phyloP scores from a whole-genome alignment of 2,113 vertebrate genomes.

The Micronycteris hirsuta region DNA sequence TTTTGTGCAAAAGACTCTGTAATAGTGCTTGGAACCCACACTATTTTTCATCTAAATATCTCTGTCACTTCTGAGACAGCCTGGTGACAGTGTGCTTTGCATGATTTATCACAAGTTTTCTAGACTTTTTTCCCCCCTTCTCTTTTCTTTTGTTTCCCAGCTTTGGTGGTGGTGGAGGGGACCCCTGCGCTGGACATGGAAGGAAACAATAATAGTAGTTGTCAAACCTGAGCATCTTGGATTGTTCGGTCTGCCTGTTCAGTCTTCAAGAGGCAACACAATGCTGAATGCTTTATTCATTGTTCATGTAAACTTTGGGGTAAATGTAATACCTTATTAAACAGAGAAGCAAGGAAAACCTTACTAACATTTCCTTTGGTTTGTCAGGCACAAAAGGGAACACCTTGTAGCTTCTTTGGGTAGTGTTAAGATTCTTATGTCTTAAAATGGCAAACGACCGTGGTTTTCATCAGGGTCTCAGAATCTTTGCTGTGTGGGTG shows the following conservation, averaged over 20 bases:
- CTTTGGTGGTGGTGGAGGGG: constrained; percentile 5
- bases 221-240: constrained; percentile 54
- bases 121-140: background rate
- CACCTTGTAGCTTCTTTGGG: constrained; percentile 2
- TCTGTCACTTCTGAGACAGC: background rate
- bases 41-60: background rate
- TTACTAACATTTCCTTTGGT: constrained; percentile 42
- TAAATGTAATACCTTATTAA: constrained; percentile 54
- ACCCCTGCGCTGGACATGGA: background rate
- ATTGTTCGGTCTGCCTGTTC: constrained; percentile 53
- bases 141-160: background rate
- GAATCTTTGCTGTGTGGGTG: background rate
- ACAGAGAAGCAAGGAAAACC: constrained; percentile 36
- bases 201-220: constrained; percentile 34
- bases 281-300: constrained; percentile 66
- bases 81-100: background rate
- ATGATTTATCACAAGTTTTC: background rate
- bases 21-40: background rate
- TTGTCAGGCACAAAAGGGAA: constrained; percentile 57
- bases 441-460: background rate
- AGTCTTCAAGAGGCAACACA: constrained; percentile 53
- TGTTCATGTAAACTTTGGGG: constrained; percentile 63
- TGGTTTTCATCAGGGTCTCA: background rate
- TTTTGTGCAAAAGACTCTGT: background rate
- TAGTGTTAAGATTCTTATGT: constrained; percentile 37